phyloP scores from a whole-genome alignment of 2,888 invertebrate genomes.

The Diaperis boleti region DNA sequence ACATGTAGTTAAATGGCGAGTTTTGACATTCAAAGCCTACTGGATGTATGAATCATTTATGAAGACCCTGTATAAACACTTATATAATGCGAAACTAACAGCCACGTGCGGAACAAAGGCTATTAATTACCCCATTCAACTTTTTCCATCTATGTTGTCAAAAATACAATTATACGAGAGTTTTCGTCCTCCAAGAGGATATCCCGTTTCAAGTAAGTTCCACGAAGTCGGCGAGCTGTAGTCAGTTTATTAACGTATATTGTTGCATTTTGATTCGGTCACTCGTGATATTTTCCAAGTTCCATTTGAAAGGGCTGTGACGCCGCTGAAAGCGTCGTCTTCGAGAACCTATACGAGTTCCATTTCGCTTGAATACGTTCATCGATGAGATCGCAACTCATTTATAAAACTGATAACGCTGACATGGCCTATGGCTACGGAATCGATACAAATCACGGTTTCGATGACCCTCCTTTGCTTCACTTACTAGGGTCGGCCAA shows the following conservation, averaged over 20 bases:
- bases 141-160: too few species aligned
- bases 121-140: constrained; percentile 33
- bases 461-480: constrained; percentile 40
- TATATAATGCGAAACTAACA: too few species aligned
- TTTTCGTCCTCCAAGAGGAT: neutral
- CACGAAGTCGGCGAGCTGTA: too few species aligned
- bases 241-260: constrained; percentile 30
- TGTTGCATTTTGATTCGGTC: constrained; percentile 38
- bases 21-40: too few species aligned
- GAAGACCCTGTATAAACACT: too few species aligned
- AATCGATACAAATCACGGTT: constrained; percentile 48
- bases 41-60: too few species aligned
- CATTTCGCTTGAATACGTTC: constrained; percentile 47
- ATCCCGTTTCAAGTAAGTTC: constrained; percentile 16
- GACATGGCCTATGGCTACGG: constrained; percentile 44
- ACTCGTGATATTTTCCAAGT: constrained; percentile 25
- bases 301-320: constrained; percentile 26
- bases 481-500: constrained; percentile 29
- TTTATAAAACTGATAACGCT: constrained; percentile 48
- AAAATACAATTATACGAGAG: too few species aligned
- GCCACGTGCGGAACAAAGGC: constrained; percentile 37
- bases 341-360: constrained; percentile 37
- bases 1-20: too few species aligned
- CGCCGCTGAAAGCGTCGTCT: constrained; percentile 24
- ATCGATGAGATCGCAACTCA: constrained; percentile 48